Evolutionary conservation across 2,113 vertebrate species (phyloP).

Genomic region (Parus major): DNA sequence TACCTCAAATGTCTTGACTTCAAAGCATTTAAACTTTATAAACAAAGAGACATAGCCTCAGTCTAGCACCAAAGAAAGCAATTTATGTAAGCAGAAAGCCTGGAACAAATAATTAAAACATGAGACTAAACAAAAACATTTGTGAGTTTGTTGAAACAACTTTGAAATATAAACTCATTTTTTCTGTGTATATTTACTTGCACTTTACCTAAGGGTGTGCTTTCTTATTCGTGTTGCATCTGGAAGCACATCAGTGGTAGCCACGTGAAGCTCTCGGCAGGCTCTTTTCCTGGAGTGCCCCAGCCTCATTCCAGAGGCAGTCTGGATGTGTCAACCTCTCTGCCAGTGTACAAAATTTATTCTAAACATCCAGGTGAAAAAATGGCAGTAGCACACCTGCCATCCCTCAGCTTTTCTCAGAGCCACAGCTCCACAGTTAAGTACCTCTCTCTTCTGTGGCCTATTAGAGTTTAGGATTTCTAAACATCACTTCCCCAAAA

Average conservation of each 20-base stretch:
- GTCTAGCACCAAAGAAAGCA: conserved; percentile 35
- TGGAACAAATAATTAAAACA: conserved; percentile 54
- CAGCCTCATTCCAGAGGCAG: background rate
- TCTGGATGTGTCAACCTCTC: background rate
- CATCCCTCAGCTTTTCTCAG: background rate
- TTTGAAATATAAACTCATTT: background rate
- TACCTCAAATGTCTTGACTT: background rate
- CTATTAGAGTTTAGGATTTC: background rate
- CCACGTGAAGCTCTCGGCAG: background rate
- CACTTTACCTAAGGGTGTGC: conserved; percentile 10
- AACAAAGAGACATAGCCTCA: background rate
- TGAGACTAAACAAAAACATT: conserved; percentile 58
- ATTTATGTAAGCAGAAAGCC: conserved; percentile 38
- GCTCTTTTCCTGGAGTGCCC: background rate
- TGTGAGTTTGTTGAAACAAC: conserved; percentile 25
- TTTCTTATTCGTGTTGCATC: background rate
- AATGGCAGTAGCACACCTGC: background rate
- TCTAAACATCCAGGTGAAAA: background rate
- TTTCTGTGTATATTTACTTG: conserved; percentile 5
- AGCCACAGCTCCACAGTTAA: accelerated
- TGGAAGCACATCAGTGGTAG: background rate
- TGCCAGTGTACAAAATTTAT: accelerated
- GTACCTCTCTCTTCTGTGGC: background rate
- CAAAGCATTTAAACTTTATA: conserved; percentile 23
- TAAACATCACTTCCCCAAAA: accelerated